These are phyloP conservation scores for Micoletzkya japonica DNA, from an alignment of 2,888 invertebrate species.

Conservation along the genomic window DNA sequence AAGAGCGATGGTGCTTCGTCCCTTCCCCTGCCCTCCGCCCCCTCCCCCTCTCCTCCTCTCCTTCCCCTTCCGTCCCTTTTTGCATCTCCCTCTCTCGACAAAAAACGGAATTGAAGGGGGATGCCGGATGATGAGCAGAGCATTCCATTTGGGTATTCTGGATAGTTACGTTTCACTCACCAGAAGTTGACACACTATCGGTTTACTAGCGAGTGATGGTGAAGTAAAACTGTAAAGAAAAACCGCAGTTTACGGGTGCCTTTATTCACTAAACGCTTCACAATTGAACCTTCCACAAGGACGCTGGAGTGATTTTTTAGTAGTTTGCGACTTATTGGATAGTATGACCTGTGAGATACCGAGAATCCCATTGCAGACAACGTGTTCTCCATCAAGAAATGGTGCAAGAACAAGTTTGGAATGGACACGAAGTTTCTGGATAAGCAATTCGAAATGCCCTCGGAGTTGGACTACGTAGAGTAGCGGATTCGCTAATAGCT, in stretches of 20 bases:
- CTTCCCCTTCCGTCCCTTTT: too few species aligned
- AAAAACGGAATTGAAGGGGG: constrained; percentile 75
- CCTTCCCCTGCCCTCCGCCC: too few species aligned
- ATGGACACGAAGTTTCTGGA: constrained; percentile 77
- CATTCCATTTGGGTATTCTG: not conserved
- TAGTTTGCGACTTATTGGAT: not conserved
- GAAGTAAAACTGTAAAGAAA: not conserved
- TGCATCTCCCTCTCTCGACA: too few species aligned
- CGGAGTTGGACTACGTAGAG: constrained; percentile 79
- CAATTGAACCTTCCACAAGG: too few species aligned
- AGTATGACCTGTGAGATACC: not conserved
- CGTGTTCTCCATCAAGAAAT: constrained; percentile 79
- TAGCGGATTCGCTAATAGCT: constrained; percentile 31
- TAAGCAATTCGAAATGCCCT: constrained; percentile 82
- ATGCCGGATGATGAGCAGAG: too few species aligned
- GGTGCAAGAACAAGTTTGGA: constrained; percentile 82
- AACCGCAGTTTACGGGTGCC: too few species aligned
- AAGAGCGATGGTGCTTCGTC: too few species aligned
- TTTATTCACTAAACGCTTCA: too few species aligned
- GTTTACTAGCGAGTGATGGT: too few species aligned
- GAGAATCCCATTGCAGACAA: constrained; percentile 74
- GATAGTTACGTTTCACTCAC: not conserved
- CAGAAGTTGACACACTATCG: too few species aligned
- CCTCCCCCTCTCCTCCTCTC: too few species aligned
- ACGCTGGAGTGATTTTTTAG: too few species aligned